phyloP scores from a whole-genome alignment of 2,113 vertebrate genomes.

The Gymnocephalus cernua region DNA sequence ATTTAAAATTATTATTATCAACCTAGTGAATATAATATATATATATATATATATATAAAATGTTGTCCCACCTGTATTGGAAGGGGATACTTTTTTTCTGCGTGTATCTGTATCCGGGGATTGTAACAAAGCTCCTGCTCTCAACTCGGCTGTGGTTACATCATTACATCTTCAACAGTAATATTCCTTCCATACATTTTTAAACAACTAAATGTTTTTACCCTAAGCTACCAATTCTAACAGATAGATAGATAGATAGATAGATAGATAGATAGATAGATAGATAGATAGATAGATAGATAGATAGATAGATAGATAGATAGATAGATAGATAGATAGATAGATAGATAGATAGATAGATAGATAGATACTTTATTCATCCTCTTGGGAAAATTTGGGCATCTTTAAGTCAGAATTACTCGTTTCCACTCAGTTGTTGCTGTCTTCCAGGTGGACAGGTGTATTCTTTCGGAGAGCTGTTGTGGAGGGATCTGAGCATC shows the following conservation, averaged over 20 bases:
- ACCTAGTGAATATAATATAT: neutral
- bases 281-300: too few relatives aligned
- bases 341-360: too few relatives aligned
- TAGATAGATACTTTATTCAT: too few relatives aligned
- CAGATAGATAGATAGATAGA: too few relatives aligned
- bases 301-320: too few relatives aligned
- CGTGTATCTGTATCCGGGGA: neutral
- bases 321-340: too few relatives aligned
- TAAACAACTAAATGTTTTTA: neutral
- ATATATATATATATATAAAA: too few relatives aligned
- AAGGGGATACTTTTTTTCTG: neutral
- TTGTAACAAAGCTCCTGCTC: neutral
- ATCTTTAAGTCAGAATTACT: neutral
- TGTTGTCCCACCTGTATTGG: neutral
- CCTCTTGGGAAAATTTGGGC: too few relatives aligned
- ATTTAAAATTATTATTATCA: neutral
- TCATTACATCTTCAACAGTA: neutral
- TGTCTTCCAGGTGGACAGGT: conserved; percentile 88
- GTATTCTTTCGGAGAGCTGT: conserved; percentile 92
- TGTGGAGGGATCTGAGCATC: conserved; percentile 86
- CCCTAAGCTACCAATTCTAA: neutral
- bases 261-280: too few relatives aligned
- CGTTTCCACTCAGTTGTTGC: neutral
- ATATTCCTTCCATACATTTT: neutral
- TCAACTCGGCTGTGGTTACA: neutral